Percentiles rank a stretch among this genome's conserved stretches.
These are phyloP conservation scores for Pseudochromis fuscus DNA, from an alignment of 2,797 vertebrate genomes.

Conservation along the genomic window DNA sequence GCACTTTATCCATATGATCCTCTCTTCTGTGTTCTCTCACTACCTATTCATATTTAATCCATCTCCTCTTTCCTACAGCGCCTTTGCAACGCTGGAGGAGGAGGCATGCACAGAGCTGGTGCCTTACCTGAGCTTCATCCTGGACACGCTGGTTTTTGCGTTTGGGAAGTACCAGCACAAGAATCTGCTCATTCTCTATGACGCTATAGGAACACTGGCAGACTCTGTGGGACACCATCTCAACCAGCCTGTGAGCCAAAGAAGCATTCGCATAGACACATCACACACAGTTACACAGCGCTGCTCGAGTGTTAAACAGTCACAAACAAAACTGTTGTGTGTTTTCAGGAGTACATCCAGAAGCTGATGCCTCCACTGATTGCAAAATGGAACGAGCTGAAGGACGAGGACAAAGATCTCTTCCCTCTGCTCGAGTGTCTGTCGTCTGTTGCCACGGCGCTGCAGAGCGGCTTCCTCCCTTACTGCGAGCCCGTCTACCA, in stretches of 20 bases:
- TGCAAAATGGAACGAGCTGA: constrained; percentile 96
- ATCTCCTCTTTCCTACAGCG: constrained; percentile 70
- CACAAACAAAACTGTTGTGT: background rate
- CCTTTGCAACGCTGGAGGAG: constrained; percentile 94
- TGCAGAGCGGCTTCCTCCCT: constrained; percentile 95
- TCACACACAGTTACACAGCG: background rate
- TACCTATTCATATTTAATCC: background rate
- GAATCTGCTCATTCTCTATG: constrained; percentile 95
- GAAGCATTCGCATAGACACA: background rate
- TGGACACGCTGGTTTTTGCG: constrained; percentile 95
- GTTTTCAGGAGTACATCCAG: constrained; percentile 92
- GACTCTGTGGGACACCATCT: constrained; percentile 97
- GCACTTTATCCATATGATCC: fast-evolving
- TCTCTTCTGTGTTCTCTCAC: background rate
- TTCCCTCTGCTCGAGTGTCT: constrained; percentile 96
- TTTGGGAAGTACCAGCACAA: constrained; percentile 98
- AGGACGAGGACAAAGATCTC: constrained; percentile 96
- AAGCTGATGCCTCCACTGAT: constrained; percentile 96
- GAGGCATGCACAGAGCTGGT: constrained; percentile 96
- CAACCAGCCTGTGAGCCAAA: constrained; percentile 87
- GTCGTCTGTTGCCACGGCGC: constrained; percentile 93
- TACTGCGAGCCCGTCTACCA: constrained; percentile 97
- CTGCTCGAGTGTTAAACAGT: background rate
- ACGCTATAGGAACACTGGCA: constrained; percentile 93
- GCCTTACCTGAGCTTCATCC: constrained; percentile 94